Evolutionary conservation across 2,797 vertebrate species (phyloP), one percentile per base, ranked within the genome.

Genomic region (Otolemur crassicaudatus): DNA sequence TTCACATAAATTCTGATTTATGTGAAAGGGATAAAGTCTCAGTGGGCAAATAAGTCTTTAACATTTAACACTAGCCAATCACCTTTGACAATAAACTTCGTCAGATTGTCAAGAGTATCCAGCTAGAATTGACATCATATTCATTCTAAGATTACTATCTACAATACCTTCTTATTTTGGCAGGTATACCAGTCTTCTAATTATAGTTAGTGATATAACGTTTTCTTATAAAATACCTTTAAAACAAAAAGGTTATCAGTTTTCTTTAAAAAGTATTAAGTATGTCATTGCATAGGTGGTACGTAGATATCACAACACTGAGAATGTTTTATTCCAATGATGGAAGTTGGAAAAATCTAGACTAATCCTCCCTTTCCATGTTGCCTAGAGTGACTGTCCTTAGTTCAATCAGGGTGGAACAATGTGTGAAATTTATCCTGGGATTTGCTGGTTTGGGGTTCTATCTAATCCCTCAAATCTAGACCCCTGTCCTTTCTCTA

Each of bases 61-160:
- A 70, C 20, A n/a, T 43, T 25, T 49, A 60, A 49, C 17, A 70
- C 23, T 17, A 77, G 37, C 22, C 60, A 8, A 25, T 37, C 9
- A 67, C 43, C 53, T 1, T 80, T 90, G 88, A 67, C 61, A 58
- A 5, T 61, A 82, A 82, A 77, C 25, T 22, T 11, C 20, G 82
- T 58, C 27, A 56, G 27, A 9, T 49, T 29, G 37, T 43, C 69
- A 60, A 40, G 12, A 40, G 29, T 67, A 61, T 77, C 84, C 46
- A 84, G 40, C 37, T 94, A 87, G 29, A 84, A 61, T 73, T 69
- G 72, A 88, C 5, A 58, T 70, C 3, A 5, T 53, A 25, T 34
- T 83, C 84, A 87, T 81, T 83, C 87, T 85, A 88, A 90, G 73
- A 65, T 83, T 90, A 53, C 56, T 37, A 17, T 27, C 37, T 56